These are phyloP conservation scores for Spheniscus mendiculus DNA, from an alignment of 2,113 vertebrate species.

Conservation along the genomic window DNA sequence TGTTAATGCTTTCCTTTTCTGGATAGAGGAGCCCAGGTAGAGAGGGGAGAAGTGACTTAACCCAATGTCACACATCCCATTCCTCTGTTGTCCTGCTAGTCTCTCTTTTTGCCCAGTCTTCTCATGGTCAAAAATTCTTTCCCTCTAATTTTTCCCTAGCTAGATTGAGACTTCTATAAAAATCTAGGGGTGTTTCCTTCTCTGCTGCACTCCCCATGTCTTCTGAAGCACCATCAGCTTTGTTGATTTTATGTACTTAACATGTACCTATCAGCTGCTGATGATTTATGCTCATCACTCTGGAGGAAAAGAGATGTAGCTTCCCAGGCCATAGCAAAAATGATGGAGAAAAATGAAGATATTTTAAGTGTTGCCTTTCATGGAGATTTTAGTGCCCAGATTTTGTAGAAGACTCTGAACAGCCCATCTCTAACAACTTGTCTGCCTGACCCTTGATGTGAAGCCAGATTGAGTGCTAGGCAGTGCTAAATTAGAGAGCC, in stretches of 20 bases:
- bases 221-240: neutral
- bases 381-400: conserved; percentile 36
- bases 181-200: neutral
- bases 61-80: neutral
- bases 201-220: neutral
- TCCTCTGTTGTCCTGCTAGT: neutral
- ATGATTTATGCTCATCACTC: neutral
- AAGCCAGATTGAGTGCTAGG: conserved; percentile 66
- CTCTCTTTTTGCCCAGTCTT: neutral
- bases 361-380: conserved; percentile 47
- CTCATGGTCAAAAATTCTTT: neutral
- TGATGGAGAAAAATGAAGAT: neutral
- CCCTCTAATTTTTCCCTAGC: neutral
- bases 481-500: conserved; percentile 27
- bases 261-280: neutral
- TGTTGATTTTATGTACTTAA: neutral
- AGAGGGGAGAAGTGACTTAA: neutral
- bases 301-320: neutral
- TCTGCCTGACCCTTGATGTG: conserved; percentile 54
- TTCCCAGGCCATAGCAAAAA: conserved; percentile 9
- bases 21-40: neutral
- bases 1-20: neutral
- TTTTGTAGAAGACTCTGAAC: conserved; percentile 47
- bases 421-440: conserved; percentile 57
- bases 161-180: neutral